Evolutionary conservation across 2,113 vertebrate species (phyloP), one percentile per base, ranked within the genome.

Genomic region (Microcebus lehilahytsara): DNA sequence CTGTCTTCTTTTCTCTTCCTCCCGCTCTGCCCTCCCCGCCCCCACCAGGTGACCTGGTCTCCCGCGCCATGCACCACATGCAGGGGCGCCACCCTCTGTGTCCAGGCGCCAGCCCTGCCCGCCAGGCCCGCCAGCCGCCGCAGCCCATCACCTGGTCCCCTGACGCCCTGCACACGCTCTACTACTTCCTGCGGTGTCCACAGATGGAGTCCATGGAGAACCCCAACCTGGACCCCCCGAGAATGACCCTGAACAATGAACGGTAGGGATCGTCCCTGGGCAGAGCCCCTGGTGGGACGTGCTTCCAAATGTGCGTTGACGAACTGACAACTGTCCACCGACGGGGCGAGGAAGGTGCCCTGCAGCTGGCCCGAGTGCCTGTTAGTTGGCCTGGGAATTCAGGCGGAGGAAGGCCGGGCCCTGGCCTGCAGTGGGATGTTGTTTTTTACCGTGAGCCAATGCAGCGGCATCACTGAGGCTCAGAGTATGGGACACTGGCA

Each of bases 131-230:
- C 56, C 99, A 99, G 97, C 99, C 99, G 11, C 98, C 99, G 72
- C 99, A 99, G 94, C 99, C 99, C 40, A 99, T 99, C 98, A 99
- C 99, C 90, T 99, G 99, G 99, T 99, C 99, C 92, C 99, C 99
- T 0, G 99, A 99, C 0, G 99, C 99, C 96, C 99, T 99, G 67
- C 99, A 99, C 98, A 99, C 99, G 7, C 99, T 99, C 88, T 99
- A 99, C 99, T 99, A 99, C 98, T 99, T 99, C 99, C 99, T 99
- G 49, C 99, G 99, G 89, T 99, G 99, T 90, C 99, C 99, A 51
- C 99, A 99, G 92, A 99, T 99, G 99, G 99, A 99, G 97, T 99
- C 99, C 97, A 99, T 99, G 99, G 99, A 99, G 98, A 99, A 99
- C 97, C 99, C 99, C 96, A 99, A 99, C 99, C 98, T 99, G 66